A percentile compares a stretch with the other conserved stretches of the same genome.
These are phyloP conservation scores for Phalacrocorax brasilianus DNA, from an alignment of 2,113 vertebrate genomes.

Conservation along the genomic window DNA sequence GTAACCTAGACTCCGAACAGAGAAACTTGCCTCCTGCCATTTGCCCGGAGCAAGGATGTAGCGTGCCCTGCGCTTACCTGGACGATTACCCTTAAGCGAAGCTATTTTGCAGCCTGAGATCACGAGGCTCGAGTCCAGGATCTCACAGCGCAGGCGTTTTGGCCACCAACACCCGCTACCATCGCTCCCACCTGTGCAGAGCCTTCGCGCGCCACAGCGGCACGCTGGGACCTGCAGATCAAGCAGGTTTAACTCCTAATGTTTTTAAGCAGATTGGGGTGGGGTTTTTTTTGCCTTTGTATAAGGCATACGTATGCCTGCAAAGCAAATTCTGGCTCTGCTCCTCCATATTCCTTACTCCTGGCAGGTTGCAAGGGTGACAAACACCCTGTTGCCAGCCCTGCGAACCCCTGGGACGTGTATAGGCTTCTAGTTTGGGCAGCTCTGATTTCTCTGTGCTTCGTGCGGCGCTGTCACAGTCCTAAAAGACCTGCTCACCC, in stretches of 20 bases:
- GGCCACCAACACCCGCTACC: neutral
- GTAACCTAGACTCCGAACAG: neutral
- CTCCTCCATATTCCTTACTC: neutral
- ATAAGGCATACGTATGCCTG: neutral
- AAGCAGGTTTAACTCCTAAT: neutral
- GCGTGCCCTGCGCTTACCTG: neutral
- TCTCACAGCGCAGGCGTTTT: fast-evolving
- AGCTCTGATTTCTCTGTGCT: neutral
- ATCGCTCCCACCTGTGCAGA: neutral
- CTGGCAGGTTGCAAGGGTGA: neutral
- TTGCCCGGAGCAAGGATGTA: neutral
- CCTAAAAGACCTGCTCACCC: neutral
- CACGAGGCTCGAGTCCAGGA: neutral
- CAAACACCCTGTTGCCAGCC: neutral
- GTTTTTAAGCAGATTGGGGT: neutral
- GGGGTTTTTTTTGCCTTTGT: neutral
- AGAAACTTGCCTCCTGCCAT: neutral
- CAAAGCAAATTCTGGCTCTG: neutral
- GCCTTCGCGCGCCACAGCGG: neutral
- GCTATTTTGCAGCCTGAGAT: neutral
- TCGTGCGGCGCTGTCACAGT: fast-evolving
- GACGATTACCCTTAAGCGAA: fast-evolving
- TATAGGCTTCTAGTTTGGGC: neutral
- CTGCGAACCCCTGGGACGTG: neutral
- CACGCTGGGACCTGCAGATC: neutral